These are phyloP conservation scores for Aspidiotus destructor DNA, from an alignment of 2,888 invertebrate genomes.

Conservation along the genomic window DNA sequence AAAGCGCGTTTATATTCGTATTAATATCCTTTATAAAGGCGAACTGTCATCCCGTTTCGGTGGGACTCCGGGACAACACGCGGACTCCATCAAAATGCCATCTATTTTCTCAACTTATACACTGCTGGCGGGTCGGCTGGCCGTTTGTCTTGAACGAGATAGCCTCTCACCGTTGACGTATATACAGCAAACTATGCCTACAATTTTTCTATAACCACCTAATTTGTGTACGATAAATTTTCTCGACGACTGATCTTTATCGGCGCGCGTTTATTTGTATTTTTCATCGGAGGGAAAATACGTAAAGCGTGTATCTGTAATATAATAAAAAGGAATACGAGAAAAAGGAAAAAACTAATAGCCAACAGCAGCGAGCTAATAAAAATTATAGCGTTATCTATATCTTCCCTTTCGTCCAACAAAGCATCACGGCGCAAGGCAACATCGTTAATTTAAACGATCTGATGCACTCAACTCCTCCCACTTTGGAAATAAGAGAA, in stretches of 20 bases:
- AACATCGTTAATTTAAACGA: slow-evolving; percentile 32
- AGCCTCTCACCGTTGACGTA: not conserved
- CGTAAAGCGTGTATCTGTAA: not conserved
- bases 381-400: slow-evolving; percentile 31
- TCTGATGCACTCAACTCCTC: slow-evolving; percentile 31
- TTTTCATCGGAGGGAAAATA: slow-evolving; percentile 8
- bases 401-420: slow-evolving; percentile 31
- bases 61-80: not conserved
- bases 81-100: slow-evolving; percentile 2
- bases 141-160: not conserved
- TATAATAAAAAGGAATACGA: not conserved
- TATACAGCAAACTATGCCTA: not conserved
- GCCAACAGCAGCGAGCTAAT: slow-evolving; percentile 31
- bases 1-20: too few relatives aligned
- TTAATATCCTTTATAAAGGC: too few relatives aligned
- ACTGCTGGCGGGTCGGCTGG: not conserved
- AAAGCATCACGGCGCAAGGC: slow-evolving; percentile 26
- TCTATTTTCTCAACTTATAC: not conserved
- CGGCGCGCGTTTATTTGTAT: slow-evolving; percentile 5
- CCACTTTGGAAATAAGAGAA: slow-evolving; percentile 17
- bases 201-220: slow-evolving; percentile 10
- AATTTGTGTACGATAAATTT: slow-evolving; percentile 26
- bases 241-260: slow-evolving; percentile 23
- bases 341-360: slow-evolving; percentile 24
- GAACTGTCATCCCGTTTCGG: too few relatives aligned